Conservation (phyloP, 2,888 invertebrate species). For the Lobophora halterata region DNA sequence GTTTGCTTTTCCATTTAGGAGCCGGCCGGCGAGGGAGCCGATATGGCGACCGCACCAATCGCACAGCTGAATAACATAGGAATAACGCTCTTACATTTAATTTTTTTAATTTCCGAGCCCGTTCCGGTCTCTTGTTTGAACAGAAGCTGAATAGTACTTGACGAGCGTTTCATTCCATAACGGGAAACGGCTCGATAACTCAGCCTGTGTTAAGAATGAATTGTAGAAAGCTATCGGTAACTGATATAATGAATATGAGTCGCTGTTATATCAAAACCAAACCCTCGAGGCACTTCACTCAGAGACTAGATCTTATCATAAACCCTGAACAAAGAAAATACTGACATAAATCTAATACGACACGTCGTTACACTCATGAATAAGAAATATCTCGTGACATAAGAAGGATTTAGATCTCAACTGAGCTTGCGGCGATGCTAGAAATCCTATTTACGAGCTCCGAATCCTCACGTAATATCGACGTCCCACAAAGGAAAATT, state of each 20-base stretch:
- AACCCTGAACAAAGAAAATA: slow-evolving; percentile 16
- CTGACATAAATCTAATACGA: slow-evolving; percentile 15
- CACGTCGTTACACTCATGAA: slow-evolving; percentile 21
- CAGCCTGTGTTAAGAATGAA: neutral
- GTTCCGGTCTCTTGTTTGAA: slow-evolving; percentile 18
- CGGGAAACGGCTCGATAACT: slow-evolving; percentile 6
- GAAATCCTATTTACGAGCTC: slow-evolving; percentile 27
- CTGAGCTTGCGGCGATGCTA: slow-evolving; percentile 21
- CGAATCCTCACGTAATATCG: slow-evolving; percentile 47
- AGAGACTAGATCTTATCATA: slow-evolving; percentile 6
- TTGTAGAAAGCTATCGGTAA: too few relatives aligned
- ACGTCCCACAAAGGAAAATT: slow-evolving; percentile 55
- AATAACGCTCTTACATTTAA: slow-evolving; percentile 18
- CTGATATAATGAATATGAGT: too few relatives aligned
- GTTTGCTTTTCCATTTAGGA: slow-evolving; percentile 70
- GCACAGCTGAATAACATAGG: slow-evolving; percentile 25
- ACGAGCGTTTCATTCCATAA: slow-evolving; percentile 14
- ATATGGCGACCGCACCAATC: slow-evolving; percentile 45
- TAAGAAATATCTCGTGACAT: slow-evolving; percentile 18
- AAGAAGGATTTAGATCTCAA: slow-evolving; percentile 23
- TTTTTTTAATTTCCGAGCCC: slow-evolving; percentile 16
- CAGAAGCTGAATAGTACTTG: slow-evolving; percentile 12
- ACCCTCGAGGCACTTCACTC: neutral
- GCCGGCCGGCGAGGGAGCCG: slow-evolving; percentile 43
- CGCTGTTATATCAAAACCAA: too few relatives aligned